Percentiles rank a stretch among this genome's conserved stretches.
phyloP scores from a whole-genome alignment of 2,888 invertebrate species.

The Calameuta idolon region DNA sequence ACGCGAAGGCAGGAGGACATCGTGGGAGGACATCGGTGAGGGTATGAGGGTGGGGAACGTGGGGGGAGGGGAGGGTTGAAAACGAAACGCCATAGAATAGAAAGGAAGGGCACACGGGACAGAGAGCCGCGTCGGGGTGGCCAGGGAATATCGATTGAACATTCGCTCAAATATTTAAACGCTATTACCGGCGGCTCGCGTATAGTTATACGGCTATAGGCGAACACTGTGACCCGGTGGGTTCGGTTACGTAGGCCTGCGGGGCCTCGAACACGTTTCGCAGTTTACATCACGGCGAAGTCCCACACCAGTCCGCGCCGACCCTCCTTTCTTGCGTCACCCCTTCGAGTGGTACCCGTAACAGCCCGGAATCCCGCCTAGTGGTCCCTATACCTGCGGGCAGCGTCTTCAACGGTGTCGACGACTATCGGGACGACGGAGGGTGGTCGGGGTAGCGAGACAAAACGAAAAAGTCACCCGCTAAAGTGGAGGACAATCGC shows the following conservation, averaged over 20 bases:
- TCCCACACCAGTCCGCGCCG: not conserved
- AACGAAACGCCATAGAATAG: slow-evolving; percentile 24
- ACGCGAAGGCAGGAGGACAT: slow-evolving; percentile 29
- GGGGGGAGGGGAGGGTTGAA: slow-evolving; percentile 27
- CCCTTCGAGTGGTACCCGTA: not conserved
- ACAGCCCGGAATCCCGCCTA: not conserved
- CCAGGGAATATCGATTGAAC: slow-evolving; percentile 61
- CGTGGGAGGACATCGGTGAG: slow-evolving; percentile 20
- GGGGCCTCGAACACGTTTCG: not conserved
- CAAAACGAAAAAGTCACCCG: not conserved
- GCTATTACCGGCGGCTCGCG: slow-evolving; percentile 51
- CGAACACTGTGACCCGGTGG: not conserved
- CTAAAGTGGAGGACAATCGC: not conserved
- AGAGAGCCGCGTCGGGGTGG: slow-evolving; percentile 31
- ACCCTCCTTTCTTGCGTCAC: not conserved
- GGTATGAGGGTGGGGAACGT: not conserved
- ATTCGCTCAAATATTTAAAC: slow-evolving; percentile 64
- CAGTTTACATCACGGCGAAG: not conserved
- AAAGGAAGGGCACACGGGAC: slow-evolving; percentile 16
- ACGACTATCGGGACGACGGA: not conserved
- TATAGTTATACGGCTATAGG: slow-evolving; percentile 11
- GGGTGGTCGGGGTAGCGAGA: not conserved
- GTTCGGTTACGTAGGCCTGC: not conserved
- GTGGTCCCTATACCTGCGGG: not conserved
- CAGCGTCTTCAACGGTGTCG: not conserved